phyloP scores from a whole-genome alignment of 2,797 vertebrate species.

The Chiloscyllium punctatum region DNA sequence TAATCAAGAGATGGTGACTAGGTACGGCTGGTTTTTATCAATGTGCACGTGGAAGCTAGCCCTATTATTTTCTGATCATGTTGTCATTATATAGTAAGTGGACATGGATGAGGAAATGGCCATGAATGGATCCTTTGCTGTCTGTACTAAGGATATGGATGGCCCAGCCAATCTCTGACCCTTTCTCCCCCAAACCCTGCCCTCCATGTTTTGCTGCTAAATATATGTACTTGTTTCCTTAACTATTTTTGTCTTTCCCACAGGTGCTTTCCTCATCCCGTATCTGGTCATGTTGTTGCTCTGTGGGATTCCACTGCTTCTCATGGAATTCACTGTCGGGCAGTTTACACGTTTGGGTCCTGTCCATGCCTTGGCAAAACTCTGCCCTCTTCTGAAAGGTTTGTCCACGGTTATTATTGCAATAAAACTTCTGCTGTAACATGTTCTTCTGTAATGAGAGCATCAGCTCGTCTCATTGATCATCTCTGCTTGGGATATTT shows the following conservation, averaged over 20 bases:
- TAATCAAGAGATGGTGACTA: background rate
- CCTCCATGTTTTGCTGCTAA: background rate
- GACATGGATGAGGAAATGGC: background rate
- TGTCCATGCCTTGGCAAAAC: constrained; percentile 57
- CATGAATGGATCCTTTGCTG: too few relatives aligned
- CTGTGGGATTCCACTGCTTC: constrained; percentile 63
- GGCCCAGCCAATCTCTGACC: background rate
- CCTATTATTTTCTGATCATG: background rate
- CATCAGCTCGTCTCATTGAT: background rate
- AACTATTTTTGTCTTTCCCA: background rate
- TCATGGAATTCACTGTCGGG: constrained; percentile 62
- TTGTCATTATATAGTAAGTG: background rate
- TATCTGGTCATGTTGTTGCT: constrained; percentile 62
- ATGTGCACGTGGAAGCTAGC: background rate
- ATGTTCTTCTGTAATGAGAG: background rate
- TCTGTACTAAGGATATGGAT: background rate
- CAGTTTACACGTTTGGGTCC: constrained; percentile 63
- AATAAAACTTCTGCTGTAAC: background rate
- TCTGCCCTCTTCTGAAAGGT: constrained; percentile 70
- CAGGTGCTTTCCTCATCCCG: constrained; percentile 66
- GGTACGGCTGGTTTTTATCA: background rate
- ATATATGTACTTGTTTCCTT: background rate
- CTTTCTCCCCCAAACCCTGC: background rate
- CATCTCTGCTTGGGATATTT: background rate
- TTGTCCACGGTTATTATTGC: constrained; percentile 40